These are phyloP conservation scores for Ruditapes philippinarum DNA, from an alignment of 1,140 invertebrate genomes.

Conservation along the genomic window DNA sequence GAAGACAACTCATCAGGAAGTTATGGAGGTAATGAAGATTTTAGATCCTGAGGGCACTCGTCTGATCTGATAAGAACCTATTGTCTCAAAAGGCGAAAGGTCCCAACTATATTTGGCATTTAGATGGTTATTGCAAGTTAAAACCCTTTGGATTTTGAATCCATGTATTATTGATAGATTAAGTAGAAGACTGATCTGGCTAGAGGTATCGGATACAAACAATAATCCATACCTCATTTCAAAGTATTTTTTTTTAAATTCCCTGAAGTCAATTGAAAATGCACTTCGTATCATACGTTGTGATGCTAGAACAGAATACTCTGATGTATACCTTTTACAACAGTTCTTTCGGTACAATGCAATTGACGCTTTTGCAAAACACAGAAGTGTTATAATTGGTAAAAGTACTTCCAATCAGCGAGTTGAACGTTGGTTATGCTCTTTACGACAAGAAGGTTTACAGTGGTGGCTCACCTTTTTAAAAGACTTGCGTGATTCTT, in stretches of 20 bases:
- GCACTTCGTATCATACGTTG: constrained; percentile 2
- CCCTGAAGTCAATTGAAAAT: constrained; percentile 8
- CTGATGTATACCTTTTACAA: background rate
- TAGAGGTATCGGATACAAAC: constrained; percentile 65
- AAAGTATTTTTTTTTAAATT: constrained; percentile 38
- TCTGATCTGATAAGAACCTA: constrained; percentile 16
- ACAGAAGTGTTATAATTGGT: too few species aligned
- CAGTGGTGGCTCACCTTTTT: constrained; percentile 21
- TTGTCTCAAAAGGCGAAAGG: constrained; percentile 70
- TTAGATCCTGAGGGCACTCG: constrained; percentile 67
- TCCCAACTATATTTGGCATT: constrained; percentile 81
- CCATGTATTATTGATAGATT: constrained; percentile 29
- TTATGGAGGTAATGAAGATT: constrained; percentile 59
- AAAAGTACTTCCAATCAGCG: constrained; percentile 34
- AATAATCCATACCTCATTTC: constrained; percentile 56
- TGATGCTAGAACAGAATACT: constrained; percentile 23
- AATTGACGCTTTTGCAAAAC: too few species aligned
- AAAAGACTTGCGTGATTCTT: constrained; percentile 44
- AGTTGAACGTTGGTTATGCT: constrained; percentile 1
- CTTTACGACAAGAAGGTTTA: constrained; percentile 38
- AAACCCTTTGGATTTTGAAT: constrained; percentile 70
- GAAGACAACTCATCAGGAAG: background rate
- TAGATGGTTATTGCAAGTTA: constrained; percentile 83
- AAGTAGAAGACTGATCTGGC: constrained; percentile 40
- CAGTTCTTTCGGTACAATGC: too few species aligned